A percentile compares a stretch with the other conserved stretches of the same genome.
Evolutionary conservation across 2,888 invertebrate species (phyloP).

Genomic region (Hylaea fasciaria): DNA sequence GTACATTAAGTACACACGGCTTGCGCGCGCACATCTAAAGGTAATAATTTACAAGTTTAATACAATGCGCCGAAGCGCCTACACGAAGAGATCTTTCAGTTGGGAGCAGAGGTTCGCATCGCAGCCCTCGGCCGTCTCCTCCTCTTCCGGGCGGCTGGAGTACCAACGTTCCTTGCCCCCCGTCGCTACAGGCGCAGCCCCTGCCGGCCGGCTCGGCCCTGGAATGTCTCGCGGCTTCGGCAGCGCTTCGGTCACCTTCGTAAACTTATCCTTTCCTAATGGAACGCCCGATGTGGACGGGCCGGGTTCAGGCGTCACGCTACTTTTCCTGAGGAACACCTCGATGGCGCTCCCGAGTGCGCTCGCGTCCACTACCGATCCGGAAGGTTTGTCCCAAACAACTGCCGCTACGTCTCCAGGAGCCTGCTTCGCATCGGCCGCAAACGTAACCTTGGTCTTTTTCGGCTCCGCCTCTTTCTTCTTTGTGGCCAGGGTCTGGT

Average conservation of each 20-base stretch:
- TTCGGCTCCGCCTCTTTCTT: slow-evolving; percentile 81
- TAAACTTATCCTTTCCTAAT: slow-evolving; percentile 57
- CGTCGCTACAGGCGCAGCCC: slow-evolving; percentile 38
- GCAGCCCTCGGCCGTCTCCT: slow-evolving; percentile 89
- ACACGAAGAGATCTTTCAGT: slow-evolving; percentile 94
- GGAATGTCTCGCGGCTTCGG: slow-evolving; percentile 70
- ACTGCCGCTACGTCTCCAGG: slow-evolving; percentile 86
- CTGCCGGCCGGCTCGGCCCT: slow-evolving; percentile 55
- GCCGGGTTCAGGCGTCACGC: slow-evolving; percentile 71
- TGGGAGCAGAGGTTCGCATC: slow-evolving; percentile 93
- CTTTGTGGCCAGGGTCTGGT: slow-evolving; percentile 90
- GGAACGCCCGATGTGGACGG: slow-evolving; percentile 62
- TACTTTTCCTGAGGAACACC: slow-evolving; percentile 89
- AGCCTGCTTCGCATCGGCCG: slow-evolving; percentile 86
- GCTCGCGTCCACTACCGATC: slow-evolving; percentile 92
- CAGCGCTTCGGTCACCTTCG: slow-evolving; percentile 64
- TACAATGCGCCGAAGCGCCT: slow-evolving; percentile 72
- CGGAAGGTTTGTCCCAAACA: slow-evolving; percentile 90
- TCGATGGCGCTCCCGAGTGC: slow-evolving; percentile 93
- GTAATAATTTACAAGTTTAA: slow-evolving; percentile 71
- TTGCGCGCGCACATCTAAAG: slow-evolving; percentile 67
- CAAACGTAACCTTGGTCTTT: slow-evolving; percentile 84
- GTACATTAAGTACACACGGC: slow-evolving; percentile 67
- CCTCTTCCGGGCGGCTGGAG: slow-evolving; percentile 87
- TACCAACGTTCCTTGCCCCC: slow-evolving; percentile 84